Base-by-base conservation (phyloP, 1,140 invertebrate species). In the Calycopis cecrops region DNA sequence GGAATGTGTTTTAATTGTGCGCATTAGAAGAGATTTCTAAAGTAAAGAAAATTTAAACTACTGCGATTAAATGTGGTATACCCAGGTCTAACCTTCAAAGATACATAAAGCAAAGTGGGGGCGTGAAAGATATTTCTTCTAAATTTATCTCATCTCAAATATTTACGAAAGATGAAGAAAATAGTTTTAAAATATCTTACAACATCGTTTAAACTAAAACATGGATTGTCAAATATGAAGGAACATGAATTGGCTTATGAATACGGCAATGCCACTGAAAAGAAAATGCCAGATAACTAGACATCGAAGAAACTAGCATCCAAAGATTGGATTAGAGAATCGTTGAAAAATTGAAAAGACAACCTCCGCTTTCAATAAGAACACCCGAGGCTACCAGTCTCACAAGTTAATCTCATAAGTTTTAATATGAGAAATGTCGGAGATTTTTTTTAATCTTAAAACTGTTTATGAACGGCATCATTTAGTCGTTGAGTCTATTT, bases 401-500 rank as follows among this genome's bases (percentile, higher is more conserved):
- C 73, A 18, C 57, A 73, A n/a, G 54, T n/a, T n/a, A n/a, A n/a
- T n/a, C n/a, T 47, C 14, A 56, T 47, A 49, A 42, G 35, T 47
- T 82, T 79, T 54, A 86, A 79, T 58, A 68, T 59, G 57, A 61
- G 35, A 9, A 77, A 70, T 54, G 63, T 71, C 17, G 56, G 61
- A 16, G 57, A 35, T 38, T 76, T 75, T 60, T 76, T 74, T 48
- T 58, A 69, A 58, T 58, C 40, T 58, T 7, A 35, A 47, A 58
- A 51, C 44, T 1, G 60, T 63, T 0, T 51, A 21, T 52, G 38
- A 65, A 12, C 57, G 57, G 14, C 35, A 63, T 63, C 48, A 48
- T 6, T 63, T 69, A 44, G 57, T 49, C 4, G 56, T 63, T 8
- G 48, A 65, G 10, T n/a, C 52, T 47, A 69, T 70, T 50, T 67